Percentiles rank a stretch among this genome's conserved stretches.
Conservation (phyloP, 2,113 vertebrate genomes). For the Catharus fuscescens region DNA sequence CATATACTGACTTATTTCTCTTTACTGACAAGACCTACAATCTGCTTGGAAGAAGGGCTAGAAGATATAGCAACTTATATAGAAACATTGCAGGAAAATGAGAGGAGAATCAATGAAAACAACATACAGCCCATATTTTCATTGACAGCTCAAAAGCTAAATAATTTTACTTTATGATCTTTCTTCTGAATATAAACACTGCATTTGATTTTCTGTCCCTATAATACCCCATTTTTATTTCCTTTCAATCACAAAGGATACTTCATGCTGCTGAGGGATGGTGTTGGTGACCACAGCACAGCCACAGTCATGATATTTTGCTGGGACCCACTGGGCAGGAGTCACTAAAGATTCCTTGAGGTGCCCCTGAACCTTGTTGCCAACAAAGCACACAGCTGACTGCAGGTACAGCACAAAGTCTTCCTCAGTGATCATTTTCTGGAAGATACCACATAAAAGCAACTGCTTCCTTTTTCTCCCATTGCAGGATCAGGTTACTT, state of each 20-base stretch:
- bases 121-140: not conserved
- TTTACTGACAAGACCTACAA: not conserved
- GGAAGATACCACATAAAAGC: not conserved
- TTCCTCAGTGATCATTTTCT: not conserved
- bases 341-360: not conserved
- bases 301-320: not conserved
- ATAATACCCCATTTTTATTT: not conserved
- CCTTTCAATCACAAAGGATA: not conserved
- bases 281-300: not conserved
- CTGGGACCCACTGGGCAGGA: not conserved
- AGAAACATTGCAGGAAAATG: not conserved
- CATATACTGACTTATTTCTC: not conserved
- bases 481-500: not conserved
- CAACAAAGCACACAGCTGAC: not conserved
- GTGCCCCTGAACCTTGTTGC: not conserved
- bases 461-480: not conserved
- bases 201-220: not conserved
- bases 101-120: not conserved
- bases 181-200: not conserved
- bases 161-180: not conserved
- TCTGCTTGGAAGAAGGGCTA: not conserved
- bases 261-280: not conserved
- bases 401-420: not conserved
- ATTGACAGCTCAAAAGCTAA: not conserved
- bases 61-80: not conserved